Base-by-base conservation (phyloP, 2,113 vertebrate genomes). In the Urocynchramus pylzowi region DNA sequence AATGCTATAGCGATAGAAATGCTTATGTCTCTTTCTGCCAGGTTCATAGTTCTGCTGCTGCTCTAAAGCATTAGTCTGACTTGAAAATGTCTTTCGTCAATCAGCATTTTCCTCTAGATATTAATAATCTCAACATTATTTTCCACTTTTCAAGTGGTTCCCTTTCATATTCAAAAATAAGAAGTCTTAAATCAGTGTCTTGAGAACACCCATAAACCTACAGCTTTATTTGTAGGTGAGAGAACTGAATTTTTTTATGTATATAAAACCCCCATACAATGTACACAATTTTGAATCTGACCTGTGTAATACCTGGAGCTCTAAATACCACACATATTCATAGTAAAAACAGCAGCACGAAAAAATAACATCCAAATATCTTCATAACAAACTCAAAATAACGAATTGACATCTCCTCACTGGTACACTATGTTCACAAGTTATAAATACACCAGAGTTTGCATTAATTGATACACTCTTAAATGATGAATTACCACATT, bases 151-250 rank as follows among this genome's bases (percentile, higher is more conserved):
- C 75, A 93, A 91, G 94, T 87, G 79, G 74, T 87, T 71, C 92
- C 71, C 84, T 95, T 92, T 96, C 97, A 90, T 87, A 90, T 87
- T 96, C n/a, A 30, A 93, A 96, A 97, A 89, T 84, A 79, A 94
- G 79, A 91, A 93, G 90, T 33, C 89, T 65, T 54, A 91, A 89
- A 80, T 90, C 83, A 88, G 75, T 65, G 64, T n/a, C 79, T 93
- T 81, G 31, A 76, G 94, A 93, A 87, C 77, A 95, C 23, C 89
- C 95, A 90, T 95, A 95, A 97, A 97, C 76, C 91, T 60, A 15
- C 91, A 81, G 68, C 64, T 84, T 92, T 89, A 86, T 94, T 93
- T 91, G 64, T 50, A 87, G 82, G 53, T 63, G 31, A 93, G 68
- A 64, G 16, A 57, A 61, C 7, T 3, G 44, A 84, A 53, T 68